Percentiles rank a stretch among this genome's conserved stretches.
phyloP scores from a whole-genome alignment of 1,140 invertebrate species.

The Drosophila willistoni region DNA sequence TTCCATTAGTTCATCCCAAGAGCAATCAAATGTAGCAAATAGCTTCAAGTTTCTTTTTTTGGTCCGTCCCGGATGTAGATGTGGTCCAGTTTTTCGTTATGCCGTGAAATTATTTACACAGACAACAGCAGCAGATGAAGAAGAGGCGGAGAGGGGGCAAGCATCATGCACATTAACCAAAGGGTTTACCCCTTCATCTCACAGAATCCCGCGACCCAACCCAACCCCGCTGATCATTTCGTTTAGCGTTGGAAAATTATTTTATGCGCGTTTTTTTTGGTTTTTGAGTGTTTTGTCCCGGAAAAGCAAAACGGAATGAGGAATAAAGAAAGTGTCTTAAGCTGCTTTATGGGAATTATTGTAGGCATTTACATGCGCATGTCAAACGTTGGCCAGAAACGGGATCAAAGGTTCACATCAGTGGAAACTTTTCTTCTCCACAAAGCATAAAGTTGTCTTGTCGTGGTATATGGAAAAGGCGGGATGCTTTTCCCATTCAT shows the following conservation, averaged over 20 bases:
- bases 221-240: conserved; percentile 72
- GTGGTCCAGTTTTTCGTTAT: conserved; percentile 51
- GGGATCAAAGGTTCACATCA: conserved; percentile 45
- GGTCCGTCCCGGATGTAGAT: conserved; percentile 32
- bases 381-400: conserved; percentile 59
- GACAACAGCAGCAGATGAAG: not conserved
- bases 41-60: conserved; percentile 22
- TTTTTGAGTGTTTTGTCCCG: conserved; percentile 69
- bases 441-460: conserved; percentile 51
- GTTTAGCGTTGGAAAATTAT: conserved; percentile 56
- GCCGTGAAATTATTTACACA: conserved; percentile 22
- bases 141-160: conserved; percentile 24
- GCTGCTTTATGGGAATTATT: conserved; percentile 80
- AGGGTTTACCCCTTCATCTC: conserved; percentile 40
- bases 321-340: conserved; percentile 67
- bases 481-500: conserved; percentile 15
- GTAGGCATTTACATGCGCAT: conserved; percentile 69
- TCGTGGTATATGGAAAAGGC: conserved; percentile 38
- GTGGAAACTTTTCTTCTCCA: conserved; percentile 13
- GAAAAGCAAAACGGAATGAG: conserved; percentile 52
- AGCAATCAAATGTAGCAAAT: conserved; percentile 51
- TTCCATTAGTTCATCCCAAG: conserved; percentile 25
- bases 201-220: conserved; percentile 20
- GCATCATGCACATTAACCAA: conserved; percentile 66
- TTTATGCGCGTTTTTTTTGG: conserved; percentile 43